These are phyloP conservation scores for Anadara kagoshimensis DNA, from an alignment of 1,140 invertebrate genomes.

Conservation along the genomic window DNA sequence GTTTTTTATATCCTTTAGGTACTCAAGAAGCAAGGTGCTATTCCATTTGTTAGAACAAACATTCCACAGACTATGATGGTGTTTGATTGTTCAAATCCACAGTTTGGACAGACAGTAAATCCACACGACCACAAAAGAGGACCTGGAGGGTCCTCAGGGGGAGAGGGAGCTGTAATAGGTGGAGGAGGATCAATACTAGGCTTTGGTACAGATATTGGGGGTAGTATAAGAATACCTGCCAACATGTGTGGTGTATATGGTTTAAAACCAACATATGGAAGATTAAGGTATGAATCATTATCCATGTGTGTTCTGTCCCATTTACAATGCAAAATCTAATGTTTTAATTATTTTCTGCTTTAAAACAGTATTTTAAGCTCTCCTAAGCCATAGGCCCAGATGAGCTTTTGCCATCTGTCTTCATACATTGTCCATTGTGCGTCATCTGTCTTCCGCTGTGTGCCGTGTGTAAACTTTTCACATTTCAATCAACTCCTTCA, in stretches of 20 bases:
- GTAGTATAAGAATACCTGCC: conserved; percentile 73
- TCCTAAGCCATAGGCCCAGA: too few species aligned
- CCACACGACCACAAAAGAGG: conserved; percentile 63
- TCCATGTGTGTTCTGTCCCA: too few species aligned
- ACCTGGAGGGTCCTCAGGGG: conserved; percentile 73
- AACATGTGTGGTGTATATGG: conserved; percentile 70
- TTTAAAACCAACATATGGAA: conserved; percentile 71
- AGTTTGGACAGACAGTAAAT: conserved; percentile 75
- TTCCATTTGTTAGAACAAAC: conserved; percentile 71
- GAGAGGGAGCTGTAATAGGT: conserved; percentile 72
- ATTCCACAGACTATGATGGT: conserved; percentile 67
- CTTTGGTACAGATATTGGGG: conserved; percentile 72
- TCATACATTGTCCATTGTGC: too few species aligned
- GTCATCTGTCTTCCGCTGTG: too few species aligned
- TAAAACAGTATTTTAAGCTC: too few species aligned
- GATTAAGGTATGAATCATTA: conserved; percentile 64
- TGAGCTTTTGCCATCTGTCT: too few species aligned
- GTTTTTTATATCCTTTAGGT: conserved; percentile 67
- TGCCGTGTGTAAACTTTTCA: too few species aligned
- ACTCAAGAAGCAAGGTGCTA: conserved; percentile 67
- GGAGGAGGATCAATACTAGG: conserved; percentile 72
- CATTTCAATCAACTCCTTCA: too few species aligned
- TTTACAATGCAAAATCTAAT: too few species aligned
- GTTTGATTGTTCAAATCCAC: conserved; percentile 74
- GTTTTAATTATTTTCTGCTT: too few species aligned